Evolutionary conservation across 2,888 invertebrate species (phyloP).

Genomic region (Microctonus hyperodae): DNA sequence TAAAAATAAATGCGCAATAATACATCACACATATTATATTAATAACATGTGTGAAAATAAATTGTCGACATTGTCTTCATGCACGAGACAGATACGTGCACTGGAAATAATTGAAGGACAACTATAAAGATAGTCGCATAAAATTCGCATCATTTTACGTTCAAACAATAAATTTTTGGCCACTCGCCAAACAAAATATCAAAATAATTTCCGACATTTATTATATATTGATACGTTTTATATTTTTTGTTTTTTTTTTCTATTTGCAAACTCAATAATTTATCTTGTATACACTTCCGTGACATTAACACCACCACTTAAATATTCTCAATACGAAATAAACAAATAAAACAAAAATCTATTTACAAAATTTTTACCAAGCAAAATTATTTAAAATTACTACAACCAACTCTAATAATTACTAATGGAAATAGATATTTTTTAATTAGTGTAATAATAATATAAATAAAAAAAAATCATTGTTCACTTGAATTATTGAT

Average conservation of each 20-base stretch:
- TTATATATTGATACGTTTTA: no score
- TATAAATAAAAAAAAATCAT: no score
- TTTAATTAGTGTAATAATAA: background rate
- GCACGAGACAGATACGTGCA: slow-evolving; percentile 33
- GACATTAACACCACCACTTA: background rate
- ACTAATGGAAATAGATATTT: background rate
- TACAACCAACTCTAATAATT: background rate
- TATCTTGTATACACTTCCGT: slow-evolving; percentile 2
- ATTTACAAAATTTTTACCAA: background rate
- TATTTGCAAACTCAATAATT: slow-evolving; percentile 21
- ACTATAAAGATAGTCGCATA: slow-evolving; percentile 41
- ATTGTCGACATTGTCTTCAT: background rate
- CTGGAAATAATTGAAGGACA: slow-evolving; percentile 56
- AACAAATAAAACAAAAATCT: no score
- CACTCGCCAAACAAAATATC: slow-evolving; percentile 48
- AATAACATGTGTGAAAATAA: background rate
- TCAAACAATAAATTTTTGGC: slow-evolving; percentile 51
- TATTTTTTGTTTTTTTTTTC: no score
- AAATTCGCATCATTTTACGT: slow-evolving; percentile 39
- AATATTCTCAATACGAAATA: no score
- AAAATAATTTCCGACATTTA: slow-evolving; percentile 1
- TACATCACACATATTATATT: background rate
- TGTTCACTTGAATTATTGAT: no score
- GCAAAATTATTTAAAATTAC: background rate
- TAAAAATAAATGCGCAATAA: slow-evolving; percentile 15